A percentile compares a stretch with the other conserved stretches of the same genome.
phyloP scores from a whole-genome alignment of 2,113 vertebrate species.

The Triplophysa siluroides region DNA sequence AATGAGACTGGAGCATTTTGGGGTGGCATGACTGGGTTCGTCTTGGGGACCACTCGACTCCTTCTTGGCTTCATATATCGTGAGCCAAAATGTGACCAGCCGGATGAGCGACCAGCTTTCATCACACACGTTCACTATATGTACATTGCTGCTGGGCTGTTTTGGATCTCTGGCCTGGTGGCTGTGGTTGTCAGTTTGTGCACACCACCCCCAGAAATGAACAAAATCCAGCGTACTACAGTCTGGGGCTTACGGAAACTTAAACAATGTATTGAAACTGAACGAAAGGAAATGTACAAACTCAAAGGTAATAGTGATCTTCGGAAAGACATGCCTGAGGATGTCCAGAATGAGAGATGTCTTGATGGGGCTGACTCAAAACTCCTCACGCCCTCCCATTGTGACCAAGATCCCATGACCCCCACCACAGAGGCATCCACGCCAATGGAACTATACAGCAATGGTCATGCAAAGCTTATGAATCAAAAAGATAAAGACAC shows the following conservation, averaged over 20 bases:
- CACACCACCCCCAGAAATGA: slow-evolving; percentile 84
- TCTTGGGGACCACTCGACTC: slow-evolving; percentile 82
- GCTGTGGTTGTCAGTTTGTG: slow-evolving; percentile 88
- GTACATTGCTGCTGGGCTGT: slow-evolving; percentile 90
- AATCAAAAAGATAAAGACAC: slow-evolving; percentile 69
- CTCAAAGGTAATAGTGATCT: slow-evolving; percentile 69
- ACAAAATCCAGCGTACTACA: slow-evolving; percentile 85
- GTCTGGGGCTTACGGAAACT: slow-evolving; percentile 83
- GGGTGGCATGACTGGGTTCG: slow-evolving; percentile 90
- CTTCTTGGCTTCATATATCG: slow-evolving; percentile 90
- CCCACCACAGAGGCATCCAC: slow-evolving; percentile 82
- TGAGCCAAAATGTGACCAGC: slow-evolving; percentile 87
- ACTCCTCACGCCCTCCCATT: slow-evolving; percentile 79
- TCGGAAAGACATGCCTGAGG: slow-evolving; percentile 78
- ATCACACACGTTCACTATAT: slow-evolving; percentile 91
- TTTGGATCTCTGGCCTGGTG: slow-evolving; percentile 90
- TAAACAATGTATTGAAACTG: slow-evolving; percentile 58
- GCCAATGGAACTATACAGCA: slow-evolving; percentile 80
- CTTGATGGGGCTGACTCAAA: slow-evolving; percentile 83
- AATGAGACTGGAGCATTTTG: slow-evolving; percentile 96
- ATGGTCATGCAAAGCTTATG: slow-evolving; percentile 76
- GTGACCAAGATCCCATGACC: slow-evolving; percentile 72
- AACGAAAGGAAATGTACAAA: slow-evolving; percentile 72
- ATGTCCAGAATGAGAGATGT: slow-evolving; percentile 81
- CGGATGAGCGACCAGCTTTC: slow-evolving; percentile 85